A percentile compares a stretch with the other conserved stretches of the same genome.
phyloP scores from a whole-genome alignment of 2,797 vertebrate species.

The Octomys mimax region DNA sequence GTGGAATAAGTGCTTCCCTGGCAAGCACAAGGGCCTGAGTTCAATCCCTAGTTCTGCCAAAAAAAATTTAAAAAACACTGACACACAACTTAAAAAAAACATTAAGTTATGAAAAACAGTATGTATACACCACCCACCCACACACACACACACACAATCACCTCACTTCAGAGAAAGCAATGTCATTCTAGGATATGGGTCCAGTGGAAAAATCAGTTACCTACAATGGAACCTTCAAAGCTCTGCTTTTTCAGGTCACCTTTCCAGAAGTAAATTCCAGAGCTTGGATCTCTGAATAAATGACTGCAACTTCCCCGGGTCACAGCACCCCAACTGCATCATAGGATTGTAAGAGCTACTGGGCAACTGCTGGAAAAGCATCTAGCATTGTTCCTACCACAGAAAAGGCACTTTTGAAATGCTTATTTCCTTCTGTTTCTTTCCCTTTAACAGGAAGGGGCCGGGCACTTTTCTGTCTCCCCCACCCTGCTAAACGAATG shows the following conservation, averaged over 20 bases:
- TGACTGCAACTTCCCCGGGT: background rate
- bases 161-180: background rate
- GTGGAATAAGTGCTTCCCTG: too few relatives aligned
- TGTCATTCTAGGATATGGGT: background rate
- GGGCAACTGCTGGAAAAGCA: background rate
- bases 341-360: background rate
- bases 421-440: background rate
- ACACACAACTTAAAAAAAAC: too few relatives aligned
- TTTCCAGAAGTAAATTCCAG: background rate
- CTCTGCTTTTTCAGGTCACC: background rate
- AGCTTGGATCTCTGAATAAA: background rate
- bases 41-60: too few relatives aligned
- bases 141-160: background rate
- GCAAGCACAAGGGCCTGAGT: too few relatives aligned
- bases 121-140: background rate
- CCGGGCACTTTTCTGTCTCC: accelerated
- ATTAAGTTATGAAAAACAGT: background rate
- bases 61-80: too few relatives aligned
- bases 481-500: background rate
- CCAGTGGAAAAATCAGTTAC: background rate
- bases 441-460: background rate
- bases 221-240: background rate
- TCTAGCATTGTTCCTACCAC: background rate
- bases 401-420: background rate
- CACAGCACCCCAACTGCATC: background rate